phyloP scores from a whole-genome alignment of 1,140 invertebrate species.

The Brachystomella parvula region DNA sequence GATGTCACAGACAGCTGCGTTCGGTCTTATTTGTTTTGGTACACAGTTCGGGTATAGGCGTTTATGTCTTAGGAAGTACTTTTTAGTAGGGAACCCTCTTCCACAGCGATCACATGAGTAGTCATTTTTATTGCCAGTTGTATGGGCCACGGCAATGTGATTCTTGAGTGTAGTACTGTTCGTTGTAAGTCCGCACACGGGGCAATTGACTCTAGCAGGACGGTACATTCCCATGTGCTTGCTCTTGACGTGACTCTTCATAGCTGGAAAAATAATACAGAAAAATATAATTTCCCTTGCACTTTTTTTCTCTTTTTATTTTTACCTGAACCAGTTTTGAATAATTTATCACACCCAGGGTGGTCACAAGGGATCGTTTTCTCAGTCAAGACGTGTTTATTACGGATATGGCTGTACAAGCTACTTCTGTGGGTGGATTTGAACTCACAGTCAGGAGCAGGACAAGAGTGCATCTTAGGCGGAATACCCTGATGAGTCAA shows the following conservation, averaged over 20 bases:
- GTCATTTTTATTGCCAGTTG: not conserved
- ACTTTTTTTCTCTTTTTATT: too few relatives aligned
- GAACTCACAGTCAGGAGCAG: not conserved
- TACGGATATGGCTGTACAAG: not conserved
- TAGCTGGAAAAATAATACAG: too few relatives aligned
- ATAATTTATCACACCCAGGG: not conserved
- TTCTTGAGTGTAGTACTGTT: not conserved
- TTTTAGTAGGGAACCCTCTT: not conserved
- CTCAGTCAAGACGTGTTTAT: not conserved
- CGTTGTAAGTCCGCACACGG: not conserved
- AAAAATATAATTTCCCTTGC: too few relatives aligned
- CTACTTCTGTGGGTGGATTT: not conserved
- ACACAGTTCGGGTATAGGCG: not conserved
- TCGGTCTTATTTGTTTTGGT: not conserved
- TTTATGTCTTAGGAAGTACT: not conserved
- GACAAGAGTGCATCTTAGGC: not conserved
- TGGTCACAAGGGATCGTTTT: not conserved
- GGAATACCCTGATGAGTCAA: not conserved
- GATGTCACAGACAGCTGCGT: not conserved
- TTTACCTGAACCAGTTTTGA: not conserved
- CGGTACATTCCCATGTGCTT: not conserved
- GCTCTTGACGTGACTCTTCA: not conserved
- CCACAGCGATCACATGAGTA: not conserved
- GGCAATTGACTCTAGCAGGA: not conserved
- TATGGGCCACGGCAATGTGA: not conserved